Percentiles rank a stretch among this genome's conserved stretches.
Evolutionary conservation across 2,113 vertebrate species (phyloP).

Genomic region (Physeter macrocephalus): DNA sequence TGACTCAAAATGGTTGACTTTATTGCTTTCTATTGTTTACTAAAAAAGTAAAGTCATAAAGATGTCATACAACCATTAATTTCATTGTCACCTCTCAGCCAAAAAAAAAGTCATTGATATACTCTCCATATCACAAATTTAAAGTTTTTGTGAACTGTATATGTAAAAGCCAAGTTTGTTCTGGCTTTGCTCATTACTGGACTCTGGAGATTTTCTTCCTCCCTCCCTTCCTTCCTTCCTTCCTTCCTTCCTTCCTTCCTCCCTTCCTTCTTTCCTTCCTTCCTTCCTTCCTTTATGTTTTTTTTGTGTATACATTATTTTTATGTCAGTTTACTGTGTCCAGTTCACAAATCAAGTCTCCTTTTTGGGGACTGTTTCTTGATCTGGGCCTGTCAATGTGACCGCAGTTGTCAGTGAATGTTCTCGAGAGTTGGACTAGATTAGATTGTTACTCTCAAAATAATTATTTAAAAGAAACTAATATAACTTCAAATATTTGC

Average conservation of each 20-base stretch:
- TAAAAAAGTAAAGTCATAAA: background rate
- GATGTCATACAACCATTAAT: background rate
- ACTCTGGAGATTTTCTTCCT: background rate
- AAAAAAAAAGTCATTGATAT: background rate
- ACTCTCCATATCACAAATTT: background rate
- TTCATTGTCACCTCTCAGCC: background rate
- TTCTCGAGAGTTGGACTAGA: background rate
- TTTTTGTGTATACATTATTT: background rate
- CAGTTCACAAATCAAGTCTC: background rate
- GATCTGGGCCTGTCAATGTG: background rate
- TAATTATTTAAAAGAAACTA: background rate
- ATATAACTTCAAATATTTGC: background rate
- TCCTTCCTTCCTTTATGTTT: background rate
- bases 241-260: no score
- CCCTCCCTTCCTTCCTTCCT: no score
- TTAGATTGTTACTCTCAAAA: background rate
- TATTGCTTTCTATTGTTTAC: background rate
- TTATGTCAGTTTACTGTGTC: background rate
- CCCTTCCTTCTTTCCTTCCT: no score
- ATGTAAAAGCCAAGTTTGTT: background rate
- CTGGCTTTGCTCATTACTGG: background rate
- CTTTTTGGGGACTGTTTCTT: background rate
- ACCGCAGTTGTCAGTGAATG: background rate
- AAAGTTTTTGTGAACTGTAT: background rate
- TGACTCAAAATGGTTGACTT: background rate